Conservation (phyloP, 2,113 vertebrate genomes). For the Morone chrysops region DNA sequence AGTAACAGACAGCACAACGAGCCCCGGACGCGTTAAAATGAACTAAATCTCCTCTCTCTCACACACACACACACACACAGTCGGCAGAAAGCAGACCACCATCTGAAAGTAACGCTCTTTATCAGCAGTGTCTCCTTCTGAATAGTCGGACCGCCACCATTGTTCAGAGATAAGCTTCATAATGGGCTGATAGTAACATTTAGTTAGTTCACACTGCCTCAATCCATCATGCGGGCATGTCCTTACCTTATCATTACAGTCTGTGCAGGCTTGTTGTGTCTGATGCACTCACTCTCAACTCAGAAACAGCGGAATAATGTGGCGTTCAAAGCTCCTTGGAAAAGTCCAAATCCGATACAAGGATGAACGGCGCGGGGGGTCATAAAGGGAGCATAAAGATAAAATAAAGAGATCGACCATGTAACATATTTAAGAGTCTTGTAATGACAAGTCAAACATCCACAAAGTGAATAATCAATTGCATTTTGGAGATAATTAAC, state of each 20-base stretch:
- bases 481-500: neutral
- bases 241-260: constrained; percentile 34
- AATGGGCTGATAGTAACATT: accelerated
- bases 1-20: neutral
- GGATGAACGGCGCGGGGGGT: neutral
- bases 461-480: neutral
- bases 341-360: accelerated
- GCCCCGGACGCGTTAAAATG: neutral
- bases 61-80: no score
- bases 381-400: neutral
- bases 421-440: neutral
- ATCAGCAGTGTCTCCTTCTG: neutral
- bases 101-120: neutral
- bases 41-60: neutral
- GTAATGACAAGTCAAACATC: neutral
- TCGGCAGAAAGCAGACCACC: no score
- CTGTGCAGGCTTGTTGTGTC: neutral
- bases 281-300: neutral
- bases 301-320: neutral
- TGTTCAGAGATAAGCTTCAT: neutral
- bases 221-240: accelerated
- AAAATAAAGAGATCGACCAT: neutral
- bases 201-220: no score
- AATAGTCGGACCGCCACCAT: neutral
- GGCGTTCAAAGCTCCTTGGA: neutral